Percentiles rank a stretch among this genome's conserved stretches.
Evolutionary conservation across 2,888 invertebrate genomes (phyloP).

Genomic region (Pyrocoelia pectoralis): DNA sequence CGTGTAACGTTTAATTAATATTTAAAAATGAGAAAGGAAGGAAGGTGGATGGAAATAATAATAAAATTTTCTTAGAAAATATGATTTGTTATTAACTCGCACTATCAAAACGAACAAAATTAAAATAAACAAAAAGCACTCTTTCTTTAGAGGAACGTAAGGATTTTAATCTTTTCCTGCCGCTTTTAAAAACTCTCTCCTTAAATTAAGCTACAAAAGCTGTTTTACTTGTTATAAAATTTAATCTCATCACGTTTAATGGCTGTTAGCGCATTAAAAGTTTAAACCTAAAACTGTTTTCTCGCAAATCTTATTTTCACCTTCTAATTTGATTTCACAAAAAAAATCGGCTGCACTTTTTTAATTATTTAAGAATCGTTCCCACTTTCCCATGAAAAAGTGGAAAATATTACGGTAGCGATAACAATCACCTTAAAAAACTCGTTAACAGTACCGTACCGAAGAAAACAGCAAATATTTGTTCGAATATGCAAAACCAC

Average conservation of each 20-base stretch:
- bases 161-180: conserved; percentile 3
- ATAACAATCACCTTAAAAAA: too few species aligned
- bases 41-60: too few species aligned
- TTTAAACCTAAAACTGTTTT: conserved; percentile 24
- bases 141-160: neutral
- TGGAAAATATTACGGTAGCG: too few species aligned
- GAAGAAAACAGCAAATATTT: conserved; percentile 18
- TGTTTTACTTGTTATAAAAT: conserved; percentile 17
- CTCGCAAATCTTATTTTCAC: conserved; percentile 14
- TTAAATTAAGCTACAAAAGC: conserved; percentile 18
- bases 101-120: neutral
- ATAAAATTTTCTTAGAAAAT: too few species aligned
- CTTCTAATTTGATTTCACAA: conserved; percentile 22
- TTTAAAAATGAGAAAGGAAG: too few species aligned
- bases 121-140: neutral
- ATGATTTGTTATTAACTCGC: too few species aligned
- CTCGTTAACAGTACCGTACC: neutral
- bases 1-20: too few species aligned
- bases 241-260: conserved; percentile 30
- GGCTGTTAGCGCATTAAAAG: conserved; percentile 29
- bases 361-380: too few species aligned
- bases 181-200: neutral
- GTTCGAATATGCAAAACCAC: conserved; percentile 19
- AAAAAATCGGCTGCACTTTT: neutral
- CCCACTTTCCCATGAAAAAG: too few species aligned